Evolutionary conservation across 2,888 invertebrate genomes (phyloP), one percentile per base, ranked within the genome.

Genomic region (Oligia strigilis): DNA sequence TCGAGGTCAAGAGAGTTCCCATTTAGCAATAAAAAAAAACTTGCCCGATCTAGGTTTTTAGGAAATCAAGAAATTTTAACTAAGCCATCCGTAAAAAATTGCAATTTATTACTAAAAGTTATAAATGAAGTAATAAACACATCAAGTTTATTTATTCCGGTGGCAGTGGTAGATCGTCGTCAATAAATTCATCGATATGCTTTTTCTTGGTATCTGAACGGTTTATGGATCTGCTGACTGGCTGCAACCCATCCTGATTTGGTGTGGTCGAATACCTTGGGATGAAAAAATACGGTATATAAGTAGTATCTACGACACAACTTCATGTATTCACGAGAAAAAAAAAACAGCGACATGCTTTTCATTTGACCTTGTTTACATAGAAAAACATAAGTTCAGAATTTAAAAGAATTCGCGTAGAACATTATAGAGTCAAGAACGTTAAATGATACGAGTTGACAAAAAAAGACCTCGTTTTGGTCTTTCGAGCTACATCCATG

Each of bases 141-240:
- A 69, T 60, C 19, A 17, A 29, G n/a, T 60, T 40, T 14, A 58
- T 72, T 88, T 91, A 97, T 84, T 97, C 97, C 3, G 97, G 97
- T 2, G 97, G 97, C 64, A 97, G 88, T 19, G 97, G 97, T 69
- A 97, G 89, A 69, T 97, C 97, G n/a, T 96, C 96, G 5, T 96
- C 96, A 75, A 40, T 40, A 40, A 93, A 94, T 62, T 95, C 95
- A 60, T 95, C 96, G 11, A 90, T 70, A 60, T 91, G 88, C 87
- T 94, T 96, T 92, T 94, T 95, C 82, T 91, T 94, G 29, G 79
- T 87, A 8, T 93, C 94, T 2, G 89, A 72, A 3, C 94, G 93
- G 14, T 90, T 90, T 2, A 92, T 82, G 0, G 94, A 91, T 0
- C 95, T 93, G 40, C 88, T 92, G 73, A 88, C 72, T 19, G 94